Conservation (phyloP, 2,888 invertebrate genomes). For the Bhutanitis thaidina region DNA sequence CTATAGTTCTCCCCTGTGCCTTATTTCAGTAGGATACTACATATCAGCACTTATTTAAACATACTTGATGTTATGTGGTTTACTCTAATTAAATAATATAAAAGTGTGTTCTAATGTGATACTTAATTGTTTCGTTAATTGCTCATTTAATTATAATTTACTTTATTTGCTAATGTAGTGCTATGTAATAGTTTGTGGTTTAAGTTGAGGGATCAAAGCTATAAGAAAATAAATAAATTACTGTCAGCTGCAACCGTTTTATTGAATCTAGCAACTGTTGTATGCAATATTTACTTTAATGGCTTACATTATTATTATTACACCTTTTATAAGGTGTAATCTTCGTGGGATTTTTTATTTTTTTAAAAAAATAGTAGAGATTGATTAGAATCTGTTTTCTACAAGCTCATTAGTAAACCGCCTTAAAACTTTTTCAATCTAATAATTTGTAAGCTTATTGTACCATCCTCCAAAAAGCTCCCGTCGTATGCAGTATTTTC, state of each 20-base stretch:
- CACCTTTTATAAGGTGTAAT: no score
- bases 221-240: conserved; percentile 8
- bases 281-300: no score
- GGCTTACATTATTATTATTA: no score
- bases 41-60: conserved; percentile 6
- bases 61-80: neutral
- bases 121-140: conserved; percentile 7
- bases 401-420: no score
- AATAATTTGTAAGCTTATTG: conserved; percentile 59
- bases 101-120: neutral
- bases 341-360: no score
- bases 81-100: neutral
- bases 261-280: neutral
- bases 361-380: no score
- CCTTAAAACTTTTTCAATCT: neutral
- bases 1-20: no score
- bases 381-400: no score
- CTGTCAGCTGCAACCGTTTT: neutral
- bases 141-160: conserved; percentile 13
- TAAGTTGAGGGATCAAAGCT: neutral
- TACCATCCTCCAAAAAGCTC: conserved; percentile 57
- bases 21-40: neutral
- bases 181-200: neutral
- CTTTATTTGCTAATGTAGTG: conserved; percentile 2
- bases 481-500: conserved; percentile 83